A percentile compares a stretch with the other conserved stretches of the same genome.
Evolutionary conservation across 2,797 vertebrate species (phyloP).

Genomic region (Phrynocephalus forsythii): DNA sequence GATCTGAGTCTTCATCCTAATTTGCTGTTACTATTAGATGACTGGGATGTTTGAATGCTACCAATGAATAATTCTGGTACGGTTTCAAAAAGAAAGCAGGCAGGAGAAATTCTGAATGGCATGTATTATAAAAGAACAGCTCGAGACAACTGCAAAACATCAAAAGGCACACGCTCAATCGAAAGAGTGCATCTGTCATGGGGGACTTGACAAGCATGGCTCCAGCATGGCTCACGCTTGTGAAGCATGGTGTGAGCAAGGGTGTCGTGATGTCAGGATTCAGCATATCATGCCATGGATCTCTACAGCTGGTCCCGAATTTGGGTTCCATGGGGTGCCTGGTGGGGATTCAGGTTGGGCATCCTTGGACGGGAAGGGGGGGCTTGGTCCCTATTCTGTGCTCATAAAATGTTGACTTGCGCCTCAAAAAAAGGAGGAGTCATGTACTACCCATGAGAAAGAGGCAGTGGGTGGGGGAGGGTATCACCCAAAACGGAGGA

Average conservation of each 20-base stretch:
- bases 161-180: slow-evolving; percentile 4
- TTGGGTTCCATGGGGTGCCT: not conserved
- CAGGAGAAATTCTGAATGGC: not conserved
- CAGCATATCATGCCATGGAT: not conserved
- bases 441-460: no score
- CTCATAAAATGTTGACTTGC: no score
- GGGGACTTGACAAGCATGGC: slow-evolving; percentile 21
- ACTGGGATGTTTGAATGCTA: not conserved
- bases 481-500: no score
- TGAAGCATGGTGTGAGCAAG: not conserved
- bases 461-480: no score
- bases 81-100: slow-evolving; percentile 6
- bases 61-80: not conserved
- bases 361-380: no score
- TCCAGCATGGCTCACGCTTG: not conserved
- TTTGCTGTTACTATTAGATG: slow-evolving; percentile 18
- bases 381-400: no score
- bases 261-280: not conserved
- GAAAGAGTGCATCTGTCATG: slow-evolving; percentile 9
- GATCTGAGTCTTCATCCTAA: not conserved
- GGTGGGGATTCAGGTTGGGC: no score
- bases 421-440: no score
- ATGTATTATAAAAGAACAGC: slow-evolving; percentile 26
- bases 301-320: not conserved
- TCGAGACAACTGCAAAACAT: slow-evolving; percentile 18